Percentiles rank a stretch among this genome's conserved stretches.
Evolutionary conservation across 2,888 invertebrate genomes (phyloP).

Genomic region (Lasioglossum calceatum): DNA sequence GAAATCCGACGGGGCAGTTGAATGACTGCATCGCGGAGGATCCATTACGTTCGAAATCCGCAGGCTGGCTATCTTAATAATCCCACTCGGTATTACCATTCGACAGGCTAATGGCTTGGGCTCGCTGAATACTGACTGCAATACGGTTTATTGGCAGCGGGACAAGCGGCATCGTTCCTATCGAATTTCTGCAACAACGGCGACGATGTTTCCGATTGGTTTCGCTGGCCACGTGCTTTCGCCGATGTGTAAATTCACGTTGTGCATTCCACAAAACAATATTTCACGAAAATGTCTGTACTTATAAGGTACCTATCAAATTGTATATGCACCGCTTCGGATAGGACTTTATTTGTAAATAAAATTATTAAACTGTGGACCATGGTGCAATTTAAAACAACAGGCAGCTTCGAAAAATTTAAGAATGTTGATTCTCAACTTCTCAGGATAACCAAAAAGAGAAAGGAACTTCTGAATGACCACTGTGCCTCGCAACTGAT

Average conservation of each 20-base stretch:
- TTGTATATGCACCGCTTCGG: too few relatives aligned
- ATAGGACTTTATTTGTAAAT: too few relatives aligned
- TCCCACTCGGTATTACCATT: conserved; percentile 44
- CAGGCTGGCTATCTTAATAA: conserved; percentile 37
- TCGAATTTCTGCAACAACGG: conserved; percentile 56
- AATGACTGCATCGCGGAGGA: conserved; percentile 6
- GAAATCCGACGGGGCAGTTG: neutral
- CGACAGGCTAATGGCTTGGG: conserved; percentile 47
- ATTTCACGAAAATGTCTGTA: neutral
- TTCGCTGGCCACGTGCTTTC: neutral
- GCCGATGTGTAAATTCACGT: neutral
- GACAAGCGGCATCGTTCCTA: conserved; percentile 49
- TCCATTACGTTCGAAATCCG: conserved; percentile 14
- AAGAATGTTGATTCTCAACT: too few relatives aligned
- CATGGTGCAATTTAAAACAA: too few relatives aligned
- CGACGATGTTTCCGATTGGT: conserved; percentile 54
- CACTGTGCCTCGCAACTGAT: too few relatives aligned
- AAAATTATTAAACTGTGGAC: too few relatives aligned
- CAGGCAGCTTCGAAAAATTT: too few relatives aligned
- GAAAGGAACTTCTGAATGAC: too few relatives aligned
- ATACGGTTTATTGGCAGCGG: conserved; percentile 58
- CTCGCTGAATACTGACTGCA: conserved; percentile 40
- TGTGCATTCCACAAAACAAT: neutral
- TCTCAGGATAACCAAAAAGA: too few relatives aligned
- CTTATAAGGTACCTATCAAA: too few relatives aligned